phyloP scores from a whole-genome alignment of 1,140 invertebrate genomes.

The Sycophaga agraensis region DNA sequence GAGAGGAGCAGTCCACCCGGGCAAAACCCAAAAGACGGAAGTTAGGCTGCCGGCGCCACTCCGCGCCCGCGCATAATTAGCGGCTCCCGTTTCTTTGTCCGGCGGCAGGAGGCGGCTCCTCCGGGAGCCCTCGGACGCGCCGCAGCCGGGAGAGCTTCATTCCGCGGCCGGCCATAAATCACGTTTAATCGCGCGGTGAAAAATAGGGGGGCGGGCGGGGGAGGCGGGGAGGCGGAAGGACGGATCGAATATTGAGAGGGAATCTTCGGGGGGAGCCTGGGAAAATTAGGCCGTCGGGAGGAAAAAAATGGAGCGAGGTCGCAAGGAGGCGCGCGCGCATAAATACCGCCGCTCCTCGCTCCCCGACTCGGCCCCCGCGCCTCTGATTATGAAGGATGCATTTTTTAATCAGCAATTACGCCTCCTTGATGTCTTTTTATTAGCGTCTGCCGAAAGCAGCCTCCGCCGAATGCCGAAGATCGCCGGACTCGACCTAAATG shows the following conservation, averaged over 20 bases:
- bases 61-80: conserved; percentile 50
- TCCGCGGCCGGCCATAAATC: conserved; percentile 45
- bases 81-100: conserved; percentile 44
- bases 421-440: too few species aligned
- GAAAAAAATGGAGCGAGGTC: too few species aligned
- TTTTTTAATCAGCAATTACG: conserved; percentile 4
- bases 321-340: too few species aligned
- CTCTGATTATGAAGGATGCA: conserved; percentile 8
- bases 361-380: too few species aligned
- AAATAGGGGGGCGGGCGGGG: conserved; percentile 17
- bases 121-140: too few species aligned
- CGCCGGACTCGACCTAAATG: too few species aligned
- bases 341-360: too few species aligned
- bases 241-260: not conserved
- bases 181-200: conserved; percentile 40
- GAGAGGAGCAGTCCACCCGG: too few species aligned
- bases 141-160: conserved; percentile 12
- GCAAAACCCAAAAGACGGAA: conserved; percentile 29
- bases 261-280: not conserved
- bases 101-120: too few species aligned
- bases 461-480: too few species aligned
- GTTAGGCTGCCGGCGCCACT: conserved; percentile 35
- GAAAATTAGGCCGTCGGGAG: conserved; percentile 1
- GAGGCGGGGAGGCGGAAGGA: not conserved
- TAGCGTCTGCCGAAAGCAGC: too few species aligned